Conservation (phyloP, 1,140 invertebrate genomes). For the Philopotamus ludificatus region DNA sequence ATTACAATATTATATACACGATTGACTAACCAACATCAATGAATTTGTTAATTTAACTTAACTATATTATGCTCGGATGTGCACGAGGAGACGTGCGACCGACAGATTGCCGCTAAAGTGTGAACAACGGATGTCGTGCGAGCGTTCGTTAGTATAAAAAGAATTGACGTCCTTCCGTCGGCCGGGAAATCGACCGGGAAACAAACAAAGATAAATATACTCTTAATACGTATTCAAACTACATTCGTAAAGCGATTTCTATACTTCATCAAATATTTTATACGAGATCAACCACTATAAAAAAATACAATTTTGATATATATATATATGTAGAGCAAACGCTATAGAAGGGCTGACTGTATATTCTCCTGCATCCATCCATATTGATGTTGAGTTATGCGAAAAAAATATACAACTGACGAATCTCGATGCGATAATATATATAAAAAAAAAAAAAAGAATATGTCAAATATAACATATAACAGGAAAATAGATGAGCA, state of each 20-base stretch:
- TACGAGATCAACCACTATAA: conserved; percentile 41
- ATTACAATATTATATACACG: conserved; percentile 37
- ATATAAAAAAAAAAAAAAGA: conserved; percentile 4
- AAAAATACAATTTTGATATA: conserved; percentile 40
- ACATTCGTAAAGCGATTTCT: conserved; percentile 27
- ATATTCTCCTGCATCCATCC: too few species aligned
- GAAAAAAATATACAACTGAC: not conserved
- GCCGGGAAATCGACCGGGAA: conserved; percentile 8
- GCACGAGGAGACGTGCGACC: not conserved
- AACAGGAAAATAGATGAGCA: conserved; percentile 41
- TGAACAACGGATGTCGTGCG: not conserved
- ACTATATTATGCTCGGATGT: conserved; percentile 8
- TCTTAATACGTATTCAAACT: conserved; percentile 29
- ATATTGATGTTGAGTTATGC: too few species aligned
- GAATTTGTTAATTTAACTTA: conserved; percentile 25
- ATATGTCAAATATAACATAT: conserved; percentile 7
- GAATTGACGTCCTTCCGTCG: conserved; percentile 36
- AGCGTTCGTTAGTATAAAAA: conserved; percentile 34
- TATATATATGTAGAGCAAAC: too few species aligned
- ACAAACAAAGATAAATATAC: conserved; percentile 34
- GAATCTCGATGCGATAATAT: conserved; percentile 13
- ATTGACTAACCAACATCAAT: conserved; percentile 42
- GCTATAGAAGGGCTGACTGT: too few species aligned
- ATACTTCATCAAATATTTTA: conserved; percentile 37
- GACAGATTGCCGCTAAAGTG: not conserved